Evolutionary conservation across 2,888 invertebrate species (phyloP), one percentile per base, ranked within the genome.

Genomic region (Rosalia funebris): DNA sequence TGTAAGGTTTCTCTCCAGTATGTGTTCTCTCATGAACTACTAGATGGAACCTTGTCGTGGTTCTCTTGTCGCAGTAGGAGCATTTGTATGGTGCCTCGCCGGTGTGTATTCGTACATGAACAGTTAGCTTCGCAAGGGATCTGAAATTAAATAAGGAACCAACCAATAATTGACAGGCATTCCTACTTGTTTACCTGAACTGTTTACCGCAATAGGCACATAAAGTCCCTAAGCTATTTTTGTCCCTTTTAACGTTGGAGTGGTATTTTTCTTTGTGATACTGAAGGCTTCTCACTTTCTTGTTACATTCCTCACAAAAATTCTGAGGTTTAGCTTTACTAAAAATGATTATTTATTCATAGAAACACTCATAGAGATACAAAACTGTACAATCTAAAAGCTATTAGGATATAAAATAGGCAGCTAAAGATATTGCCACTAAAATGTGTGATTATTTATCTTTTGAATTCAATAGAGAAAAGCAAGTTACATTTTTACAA

Each of bases 51-150:
- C 76, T 66, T 2, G 75, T 74, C 10, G 64, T 63, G 34, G 74
- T 65, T 34, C 69, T 66, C 60, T 72, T 75, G 4, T 71, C 73
- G 60, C 79, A 79, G 55, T 66, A 77, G 3, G 63, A 63, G 59
- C 79, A 79, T 47, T 73, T 68, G 55, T 78, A 79, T 0, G 78
- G 78, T 1, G 72, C 65, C 60, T 77, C 77, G 2, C 77, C 76
- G 0, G 78, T 79, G 46, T 79, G 79, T 0, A 71, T 64, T 7
- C 78, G 63, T 66, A 77, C 72, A 47, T 78, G 78, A 0, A 76
- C 54, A 10, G 66, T 71, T 12, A 77, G 50, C 45, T 70, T 69
- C 9, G 68, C 67, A 20, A 14, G 16, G 10, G 62, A 60, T 16
- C 68, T 71, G 52, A 17, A 58, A 56, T 36, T 16, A 56, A 41